These are phyloP conservation scores for Rhopalosiphum padi DNA, from an alignment of 1,140 invertebrate genomes.

Conservation along the genomic window DNA sequence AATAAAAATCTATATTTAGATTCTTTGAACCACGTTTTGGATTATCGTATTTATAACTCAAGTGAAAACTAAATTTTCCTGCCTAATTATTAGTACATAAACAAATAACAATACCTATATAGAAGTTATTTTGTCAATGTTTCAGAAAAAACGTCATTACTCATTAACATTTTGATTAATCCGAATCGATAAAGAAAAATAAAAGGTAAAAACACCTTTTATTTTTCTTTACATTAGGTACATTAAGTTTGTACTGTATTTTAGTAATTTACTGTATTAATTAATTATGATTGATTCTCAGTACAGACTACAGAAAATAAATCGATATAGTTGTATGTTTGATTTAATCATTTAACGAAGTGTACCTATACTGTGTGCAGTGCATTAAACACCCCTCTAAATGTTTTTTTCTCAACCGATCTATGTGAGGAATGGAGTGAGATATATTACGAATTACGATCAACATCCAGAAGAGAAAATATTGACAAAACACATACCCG, in stretches of 20 bases:
- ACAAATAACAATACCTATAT: background rate
- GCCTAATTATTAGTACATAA: background rate
- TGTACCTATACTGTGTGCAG: background rate
- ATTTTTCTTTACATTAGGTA: background rate
- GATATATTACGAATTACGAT: background rate
- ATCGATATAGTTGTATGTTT: background rate
- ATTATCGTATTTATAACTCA: background rate
- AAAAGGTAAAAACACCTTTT: no score
- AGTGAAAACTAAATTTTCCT: background rate
- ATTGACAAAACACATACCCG: background rate
- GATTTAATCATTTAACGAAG: background rate
- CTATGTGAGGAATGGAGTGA: background rate
- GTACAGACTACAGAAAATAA: background rate
- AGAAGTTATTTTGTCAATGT: background rate
- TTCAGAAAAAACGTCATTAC: background rate
- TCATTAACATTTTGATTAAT: background rate
- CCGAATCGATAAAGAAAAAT: background rate
- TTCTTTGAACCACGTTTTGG: constrained; percentile 2
- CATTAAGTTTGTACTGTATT: background rate
- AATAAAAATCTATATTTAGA: constrained; percentile 38
- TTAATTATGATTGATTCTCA: background rate
- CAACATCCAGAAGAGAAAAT: background rate
- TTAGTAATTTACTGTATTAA: background rate
- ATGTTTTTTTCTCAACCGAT: background rate
- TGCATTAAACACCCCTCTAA: background rate